These are phyloP conservation scores for Axinella damicornis DNA, from an alignment of 37 sponge, comb jelly and placozoan species.

Conservation along the genomic window DNA sequence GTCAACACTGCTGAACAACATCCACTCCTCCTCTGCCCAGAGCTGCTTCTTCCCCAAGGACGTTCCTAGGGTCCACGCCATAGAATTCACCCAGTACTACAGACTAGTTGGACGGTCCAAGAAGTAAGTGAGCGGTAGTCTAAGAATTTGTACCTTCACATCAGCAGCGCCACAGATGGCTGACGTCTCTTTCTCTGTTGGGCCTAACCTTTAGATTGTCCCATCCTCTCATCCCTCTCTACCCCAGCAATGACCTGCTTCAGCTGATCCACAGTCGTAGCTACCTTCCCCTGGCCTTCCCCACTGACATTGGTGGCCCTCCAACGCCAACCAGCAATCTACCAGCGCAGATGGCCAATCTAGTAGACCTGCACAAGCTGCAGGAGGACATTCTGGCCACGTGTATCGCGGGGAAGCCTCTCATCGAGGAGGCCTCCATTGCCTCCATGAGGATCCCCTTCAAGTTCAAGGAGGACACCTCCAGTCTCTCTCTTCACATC, in stretches of 20 bases:
- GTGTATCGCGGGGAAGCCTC: constrained; percentile 63
- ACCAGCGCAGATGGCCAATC: constrained; percentile 40
- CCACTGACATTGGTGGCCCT: not conserved
- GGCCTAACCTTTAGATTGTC: too few species aligned
- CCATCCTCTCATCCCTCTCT: not conserved
- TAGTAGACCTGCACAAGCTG: constrained; percentile 46
- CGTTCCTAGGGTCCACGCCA: constrained; percentile 33
- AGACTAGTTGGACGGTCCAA: constrained; percentile 8
- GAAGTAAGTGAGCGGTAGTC: constrained; percentile 16
- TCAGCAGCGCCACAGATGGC: too few species aligned
- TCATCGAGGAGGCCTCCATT: constrained; percentile 36
- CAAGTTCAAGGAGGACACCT: constrained; percentile 54
- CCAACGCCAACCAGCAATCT: constrained; percentile 9
- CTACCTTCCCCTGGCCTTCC: constrained; percentile 49
- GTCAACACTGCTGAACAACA: not conserved
- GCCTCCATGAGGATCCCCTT: constrained; percentile 34
- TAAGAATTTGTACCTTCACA: too few species aligned
- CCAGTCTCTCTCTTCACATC: not conserved
- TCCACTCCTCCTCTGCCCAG: not conserved
- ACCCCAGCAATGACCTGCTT: constrained; percentile 9
- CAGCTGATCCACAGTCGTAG: constrained; percentile 55
- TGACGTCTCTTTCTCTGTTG: too few species aligned
- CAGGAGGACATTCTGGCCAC: constrained; percentile 64
- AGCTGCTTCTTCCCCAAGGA: constrained; percentile 4
- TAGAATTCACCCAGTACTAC: constrained; percentile 56